Evolutionary conservation across 1,140 invertebrate species (phyloP).

Genomic region (Drosophila truncata): DNA sequence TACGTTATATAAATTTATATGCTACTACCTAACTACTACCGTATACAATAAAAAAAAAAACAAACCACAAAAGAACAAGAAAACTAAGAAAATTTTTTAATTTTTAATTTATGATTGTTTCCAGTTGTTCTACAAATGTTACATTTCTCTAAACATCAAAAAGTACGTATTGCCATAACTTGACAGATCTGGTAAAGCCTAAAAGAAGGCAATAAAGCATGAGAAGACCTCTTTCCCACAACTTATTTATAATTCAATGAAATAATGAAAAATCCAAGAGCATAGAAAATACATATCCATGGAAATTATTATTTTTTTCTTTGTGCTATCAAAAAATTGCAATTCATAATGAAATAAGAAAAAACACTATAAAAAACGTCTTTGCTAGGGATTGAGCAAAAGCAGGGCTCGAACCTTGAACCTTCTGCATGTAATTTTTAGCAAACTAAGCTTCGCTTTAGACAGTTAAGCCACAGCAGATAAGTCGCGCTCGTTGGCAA

Average conservation of each 20-base stretch:
- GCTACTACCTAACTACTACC: slow-evolving; percentile 77
- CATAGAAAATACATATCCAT: neutral
- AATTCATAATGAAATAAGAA: no score
- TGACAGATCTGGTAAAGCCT: neutral
- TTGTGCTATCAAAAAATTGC: no score
- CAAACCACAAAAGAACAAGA: slow-evolving; percentile 4
- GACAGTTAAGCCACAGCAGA: no score
- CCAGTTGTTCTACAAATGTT: no score
- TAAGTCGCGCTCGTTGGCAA: no score
- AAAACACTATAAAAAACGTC: no score
- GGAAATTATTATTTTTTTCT: no score
- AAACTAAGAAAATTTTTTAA: neutral
- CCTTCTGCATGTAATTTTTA: no score
- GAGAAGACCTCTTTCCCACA: neutral
- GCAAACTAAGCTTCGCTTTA: no score
- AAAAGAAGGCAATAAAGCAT: neutral
- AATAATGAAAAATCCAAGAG: neutral
- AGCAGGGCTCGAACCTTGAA: no score
- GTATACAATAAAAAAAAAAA: slow-evolving; percentile 61
- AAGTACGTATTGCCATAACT: neutral
- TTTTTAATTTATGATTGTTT: no score
- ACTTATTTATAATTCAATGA: neutral
- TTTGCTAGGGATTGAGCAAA: no score
- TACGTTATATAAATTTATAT: slow-evolving; percentile 82
- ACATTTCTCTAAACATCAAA: neutral